Evolutionary conservation across 2,888 invertebrate species (phyloP).

Genomic region (Plebejus melissa): DNA sequence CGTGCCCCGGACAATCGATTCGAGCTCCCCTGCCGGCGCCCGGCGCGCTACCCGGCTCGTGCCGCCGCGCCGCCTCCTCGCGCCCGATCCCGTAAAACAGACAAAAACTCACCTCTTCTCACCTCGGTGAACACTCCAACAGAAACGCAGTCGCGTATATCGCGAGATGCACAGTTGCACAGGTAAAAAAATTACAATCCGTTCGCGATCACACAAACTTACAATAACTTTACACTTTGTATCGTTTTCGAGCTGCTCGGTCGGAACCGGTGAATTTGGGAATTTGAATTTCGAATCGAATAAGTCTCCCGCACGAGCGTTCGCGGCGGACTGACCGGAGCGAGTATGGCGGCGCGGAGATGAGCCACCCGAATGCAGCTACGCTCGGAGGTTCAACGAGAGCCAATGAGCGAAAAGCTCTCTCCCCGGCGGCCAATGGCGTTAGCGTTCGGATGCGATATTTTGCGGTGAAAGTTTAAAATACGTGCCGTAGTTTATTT

Average conservation of each 20-base stretch:
- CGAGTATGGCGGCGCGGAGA: constrained; percentile 63
- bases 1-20: constrained; percentile 65
- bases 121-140: constrained; percentile 64
- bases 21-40: constrained; percentile 56
- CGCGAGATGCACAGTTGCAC: constrained; percentile 70
- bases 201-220: constrained; percentile 57
- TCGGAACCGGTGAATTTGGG: constrained; percentile 50
- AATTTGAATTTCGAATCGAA: constrained; percentile 41
- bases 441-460: constrained; percentile 38
- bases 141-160: constrained; percentile 68
- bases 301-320: constrained; percentile 57
- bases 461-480: constrained; percentile 67
- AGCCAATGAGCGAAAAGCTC: constrained; percentile 49
- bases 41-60: constrained; percentile 44
- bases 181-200: constrained; percentile 46
- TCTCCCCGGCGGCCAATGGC: constrained; percentile 47
- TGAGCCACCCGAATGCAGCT: constrained; percentile 62
- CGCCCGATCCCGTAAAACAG: constrained; percentile 40
- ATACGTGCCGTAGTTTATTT: constrained; percentile 43
- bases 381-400: constrained; percentile 49
- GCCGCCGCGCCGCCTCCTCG: constrained; percentile 37
- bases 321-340: constrained; percentile 70
- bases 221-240: constrained; percentile 59
- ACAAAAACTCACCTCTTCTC: constrained; percentile 71
- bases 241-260: constrained; percentile 29